A percentile compares a stretch with the other conserved stretches of the same genome.
Evolutionary conservation across 2,797 vertebrate genomes (phyloP).

Genomic region (Pangasius mekongensis): DNA sequence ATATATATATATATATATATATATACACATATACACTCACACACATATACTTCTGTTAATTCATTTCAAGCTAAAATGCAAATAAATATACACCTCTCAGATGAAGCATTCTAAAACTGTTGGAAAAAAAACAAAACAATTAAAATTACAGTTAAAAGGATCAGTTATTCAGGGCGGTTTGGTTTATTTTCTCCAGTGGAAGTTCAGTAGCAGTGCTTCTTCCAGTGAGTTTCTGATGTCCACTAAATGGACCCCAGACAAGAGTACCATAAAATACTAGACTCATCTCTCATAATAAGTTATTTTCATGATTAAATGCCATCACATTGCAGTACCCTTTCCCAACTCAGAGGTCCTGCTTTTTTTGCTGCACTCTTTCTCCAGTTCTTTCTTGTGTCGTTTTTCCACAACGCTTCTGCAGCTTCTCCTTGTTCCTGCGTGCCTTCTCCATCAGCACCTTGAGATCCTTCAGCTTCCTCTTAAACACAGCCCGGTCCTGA

Average conservation of each 20-base stretch:
- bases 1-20: conserved; percentile 61
- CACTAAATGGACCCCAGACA: conserved; percentile 16
- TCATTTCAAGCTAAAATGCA: conserved; percentile 60
- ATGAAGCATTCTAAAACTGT: conserved; percentile 55
- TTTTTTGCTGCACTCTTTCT: conserved; percentile 76
- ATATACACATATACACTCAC: conserved; percentile 60
- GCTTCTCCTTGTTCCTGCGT: conserved; percentile 86
- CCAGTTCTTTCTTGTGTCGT: conserved; percentile 81
- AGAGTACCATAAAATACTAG: conserved; percentile 22
- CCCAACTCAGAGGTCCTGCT: conserved; percentile 67
- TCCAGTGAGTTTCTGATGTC: conserved; percentile 39
- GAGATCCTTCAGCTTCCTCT: conserved; percentile 95
- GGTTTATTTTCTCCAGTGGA: conserved; percentile 50
- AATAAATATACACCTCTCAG: conserved; percentile 74
- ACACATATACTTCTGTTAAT: conserved; percentile 45
- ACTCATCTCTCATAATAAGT: conserved; percentile 29
- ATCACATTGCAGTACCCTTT: conserved; percentile 78
- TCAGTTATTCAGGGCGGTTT: conserved; percentile 45
- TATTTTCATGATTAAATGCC: conserved; percentile 23
- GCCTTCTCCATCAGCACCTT: conserved; percentile 89
- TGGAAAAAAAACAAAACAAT: neutral
- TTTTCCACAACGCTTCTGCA: conserved; percentile 89
- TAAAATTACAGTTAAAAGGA: conserved; percentile 34
- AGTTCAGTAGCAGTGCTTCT: conserved; percentile 53
- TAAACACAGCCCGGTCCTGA: conserved; percentile 88